Evolutionary conservation across 92 coral and sea anemone genomes (phyloP), one percentile per base, ranked within the genome.

Genomic region (Ricordea florida): DNA sequence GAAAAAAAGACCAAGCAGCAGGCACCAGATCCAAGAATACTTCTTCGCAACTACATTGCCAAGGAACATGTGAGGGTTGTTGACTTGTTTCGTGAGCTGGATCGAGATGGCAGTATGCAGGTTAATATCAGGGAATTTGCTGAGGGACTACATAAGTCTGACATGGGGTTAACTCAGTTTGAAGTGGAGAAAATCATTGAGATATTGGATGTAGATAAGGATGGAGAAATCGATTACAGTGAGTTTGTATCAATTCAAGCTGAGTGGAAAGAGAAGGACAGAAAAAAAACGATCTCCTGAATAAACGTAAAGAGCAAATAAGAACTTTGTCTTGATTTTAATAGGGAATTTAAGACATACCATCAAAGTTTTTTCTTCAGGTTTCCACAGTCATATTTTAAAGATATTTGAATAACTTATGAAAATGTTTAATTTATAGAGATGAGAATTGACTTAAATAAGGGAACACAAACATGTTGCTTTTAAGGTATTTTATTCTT

Each of bases 221-320:
- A 91, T 43, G 97, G 97, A 0, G 97, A 91, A 78, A 91, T 91
- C 17, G 97, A 91, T 66, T 91, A 91, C 62, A 91, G 97, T 59
- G 97, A 91, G 85, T 91, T 91, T 57, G 93, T 91, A 13, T 91
- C 90, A n/a, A 91, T 91, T 42, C 97, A 91, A 53, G 89, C 80
- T 5, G 81, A 87, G 69, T 86, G 92, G 96, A 81, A 78, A 41
- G 66, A 82, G 15, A 77, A 82, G 6, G 77, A 62, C 9, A 69
- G 50, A 18, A 51, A 38, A 41, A 65, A 82, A 45, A 53, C 40
- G 22, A 53, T 40, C 17, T 53, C 74, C 14, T 37, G 37, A 44
- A 13, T 10, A 44, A 4, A 4, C 6, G 51, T 4, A 5, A 1
- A 44, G 0, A 10, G 18, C 14, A 0, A 10, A 55, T 28, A 55